Evolutionary conservation across 2,888 invertebrate genomes (phyloP), one percentile per base, ranked within the genome.

Genomic region (Drosophila histrio): DNA sequence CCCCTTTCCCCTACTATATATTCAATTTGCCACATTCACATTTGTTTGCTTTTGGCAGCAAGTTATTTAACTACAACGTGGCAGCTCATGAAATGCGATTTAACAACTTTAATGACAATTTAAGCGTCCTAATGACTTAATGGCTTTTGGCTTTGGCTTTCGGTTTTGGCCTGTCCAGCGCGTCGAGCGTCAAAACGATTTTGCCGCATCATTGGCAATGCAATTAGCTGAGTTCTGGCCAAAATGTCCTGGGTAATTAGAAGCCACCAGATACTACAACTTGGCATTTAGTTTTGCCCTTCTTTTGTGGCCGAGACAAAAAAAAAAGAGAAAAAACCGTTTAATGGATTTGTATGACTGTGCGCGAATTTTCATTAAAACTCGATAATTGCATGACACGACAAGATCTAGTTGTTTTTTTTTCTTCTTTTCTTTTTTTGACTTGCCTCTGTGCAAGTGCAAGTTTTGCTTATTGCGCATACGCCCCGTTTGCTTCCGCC

Each of bases 331-430:
- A n/a, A n/a, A n/a, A n/a, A 38, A 39, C 38, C 63, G 39, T 65
- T 72, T 57, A 83, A 74, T 86, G 72, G 74, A 62, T 79, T 72
- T 70, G 75, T 62, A 78, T 80, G 82, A 87, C 84, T 81, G 57
- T 44, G 82, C 87, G 73, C 56, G 64, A 82, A 84, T 77, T 84
- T 81, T 79, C 85, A 83, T 83, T 83, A 83, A 87, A 87, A 87
- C 75, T 87, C 74, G 74, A 83, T 83, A 83, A 83, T 87, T 87
- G 83, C 83, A 82, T 83, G 83, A 83, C 82, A 79, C 72, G 72
- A 77, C 85, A 81, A 67, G 79, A 84, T 82, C n/a, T n/a, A n/a
- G n/a, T n/a, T n/a, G n/a, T n/a, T n/a, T n/a, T n/a, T n/a, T n/a
- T n/a, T n/a, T n/a, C n/a, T n/a, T n/a, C n/a, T n/a, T n/a, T n/a